Percentiles rank a stretch among this genome's conserved stretches.
Evolutionary conservation across 2,113 vertebrate species (phyloP).

Genomic region (Tragulus kanchil): DNA sequence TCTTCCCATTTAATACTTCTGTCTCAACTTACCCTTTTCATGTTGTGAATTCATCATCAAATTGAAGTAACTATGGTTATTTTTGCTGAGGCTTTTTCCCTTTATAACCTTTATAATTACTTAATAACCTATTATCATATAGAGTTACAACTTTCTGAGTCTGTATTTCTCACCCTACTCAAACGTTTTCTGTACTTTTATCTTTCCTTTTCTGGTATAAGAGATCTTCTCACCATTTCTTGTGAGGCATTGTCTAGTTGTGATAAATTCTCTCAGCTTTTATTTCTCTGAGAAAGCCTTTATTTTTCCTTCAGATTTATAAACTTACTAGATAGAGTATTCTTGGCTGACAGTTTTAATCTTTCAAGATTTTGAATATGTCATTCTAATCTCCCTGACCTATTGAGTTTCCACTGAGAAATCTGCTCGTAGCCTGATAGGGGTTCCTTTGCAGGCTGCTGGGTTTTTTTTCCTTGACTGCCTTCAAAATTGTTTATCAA

Average conservation of each 20-base stretch:
- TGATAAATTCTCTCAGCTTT: not conserved
- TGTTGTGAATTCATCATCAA: not conserved
- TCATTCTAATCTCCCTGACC: not conserved
- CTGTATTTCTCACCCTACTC: not conserved
- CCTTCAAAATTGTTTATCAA: not conserved
- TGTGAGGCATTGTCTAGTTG: not conserved
- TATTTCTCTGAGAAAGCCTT: not conserved
- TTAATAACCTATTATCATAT: not conserved
- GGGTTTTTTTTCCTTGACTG: not conserved
- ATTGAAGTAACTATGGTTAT: not conserved
- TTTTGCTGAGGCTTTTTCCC: not conserved
- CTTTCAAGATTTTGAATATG: not conserved
- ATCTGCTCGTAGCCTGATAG: not conserved
- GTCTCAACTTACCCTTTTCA: not conserved
- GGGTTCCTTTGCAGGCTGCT: not conserved
- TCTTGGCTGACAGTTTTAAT: not conserved
- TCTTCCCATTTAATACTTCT: not conserved
- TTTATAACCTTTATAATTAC: not conserved
- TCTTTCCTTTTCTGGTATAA: not conserved
- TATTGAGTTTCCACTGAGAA: not conserved
- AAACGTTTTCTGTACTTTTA: not conserved
- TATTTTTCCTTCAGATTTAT: not conserved
- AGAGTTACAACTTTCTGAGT: not conserved
- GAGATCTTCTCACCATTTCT: not conserved
- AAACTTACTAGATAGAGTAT: not conserved